phyloP scores from a whole-genome alignment of 2,797 vertebrate genomes.

The Benthosema pterotum region DNA sequence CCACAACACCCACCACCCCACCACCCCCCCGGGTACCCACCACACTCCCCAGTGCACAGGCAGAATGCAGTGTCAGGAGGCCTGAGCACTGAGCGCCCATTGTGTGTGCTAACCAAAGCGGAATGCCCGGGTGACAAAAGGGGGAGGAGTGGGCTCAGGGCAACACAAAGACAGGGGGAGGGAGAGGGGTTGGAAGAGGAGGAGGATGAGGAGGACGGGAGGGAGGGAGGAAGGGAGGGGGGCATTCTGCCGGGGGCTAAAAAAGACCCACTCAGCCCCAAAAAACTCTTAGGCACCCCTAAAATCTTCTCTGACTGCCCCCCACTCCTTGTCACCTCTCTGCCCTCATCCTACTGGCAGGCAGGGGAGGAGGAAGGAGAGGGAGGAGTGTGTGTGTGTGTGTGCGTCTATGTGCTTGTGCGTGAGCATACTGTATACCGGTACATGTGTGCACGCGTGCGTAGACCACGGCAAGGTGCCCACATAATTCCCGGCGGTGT shows the following conservation, averaged over 20 bases:
- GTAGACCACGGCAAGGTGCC: conserved; percentile 18
- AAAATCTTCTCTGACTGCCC: conserved; percentile 47
- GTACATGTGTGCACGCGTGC: too few relatives aligned
- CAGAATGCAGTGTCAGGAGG: conserved; percentile 88
- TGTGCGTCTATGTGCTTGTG: background rate
- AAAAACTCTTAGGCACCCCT: conserved; percentile 71
- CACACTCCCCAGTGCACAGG: conserved; percentile 75
- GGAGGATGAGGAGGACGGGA: conserved; percentile 38
- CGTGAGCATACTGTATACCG: too few relatives aligned
- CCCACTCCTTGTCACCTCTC: conserved; percentile 39
- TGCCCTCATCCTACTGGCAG: background rate
- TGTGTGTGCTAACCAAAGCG: conserved; percentile 99
- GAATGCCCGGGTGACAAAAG: conserved; percentile 98
- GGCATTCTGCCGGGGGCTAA: conserved; percentile 77
- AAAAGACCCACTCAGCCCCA: conserved; percentile 78
- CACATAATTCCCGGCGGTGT: conserved; percentile 8
- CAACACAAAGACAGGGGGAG: conserved; percentile 88
- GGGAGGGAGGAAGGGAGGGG: conserved; percentile 29
- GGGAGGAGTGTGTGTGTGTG: background rate
- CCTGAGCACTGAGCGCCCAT: conserved; percentile 91
- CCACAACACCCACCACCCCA: conserved; percentile 51
- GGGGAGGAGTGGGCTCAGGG: conserved; percentile 89
- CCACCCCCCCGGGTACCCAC: conserved; percentile 37
- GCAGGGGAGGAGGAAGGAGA: background rate
- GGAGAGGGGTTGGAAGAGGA: conserved; percentile 70